Percentiles rank a stretch among this genome's conserved stretches.
These are phyloP conservation scores for Taenioides sp. DNA, from an alignment of 2,797 vertebrate species.

Conservation along the genomic window DNA sequence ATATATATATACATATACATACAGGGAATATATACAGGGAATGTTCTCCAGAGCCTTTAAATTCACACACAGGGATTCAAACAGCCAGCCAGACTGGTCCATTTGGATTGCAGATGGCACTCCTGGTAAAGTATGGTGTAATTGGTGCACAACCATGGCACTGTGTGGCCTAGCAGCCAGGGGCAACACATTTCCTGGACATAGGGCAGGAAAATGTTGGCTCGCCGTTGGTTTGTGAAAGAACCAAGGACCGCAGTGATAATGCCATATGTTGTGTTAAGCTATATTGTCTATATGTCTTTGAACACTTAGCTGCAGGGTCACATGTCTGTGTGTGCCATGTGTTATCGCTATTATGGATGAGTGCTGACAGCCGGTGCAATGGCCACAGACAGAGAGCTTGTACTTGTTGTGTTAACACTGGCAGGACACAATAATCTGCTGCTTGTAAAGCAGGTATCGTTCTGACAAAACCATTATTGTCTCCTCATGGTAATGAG, in stretches of 20 bases:
- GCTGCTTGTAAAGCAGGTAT: constrained; percentile 92
- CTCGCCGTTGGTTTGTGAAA: constrained; percentile 55
- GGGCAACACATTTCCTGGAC: constrained; percentile 72
- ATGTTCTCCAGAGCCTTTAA: constrained; percentile 47
- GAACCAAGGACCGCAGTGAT: constrained; percentile 65
- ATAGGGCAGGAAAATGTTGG: constrained; percentile 70
- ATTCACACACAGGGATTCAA: constrained; percentile 68
- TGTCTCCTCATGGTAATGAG: constrained; percentile 86
- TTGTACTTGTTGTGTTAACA: constrained; percentile 84
- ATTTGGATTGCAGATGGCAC: constrained; percentile 77
- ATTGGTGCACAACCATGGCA: constrained; percentile 75
- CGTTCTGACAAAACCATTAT: constrained; percentile 86
- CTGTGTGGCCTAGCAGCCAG: constrained; percentile 72
- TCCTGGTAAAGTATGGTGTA: constrained; percentile 70
- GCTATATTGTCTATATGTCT: constrained; percentile 73
- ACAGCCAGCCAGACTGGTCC: constrained; percentile 61
- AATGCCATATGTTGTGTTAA: constrained; percentile 73
- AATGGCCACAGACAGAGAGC: constrained; percentile 81
- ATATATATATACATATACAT: no score
- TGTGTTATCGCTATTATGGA: constrained; percentile 80
- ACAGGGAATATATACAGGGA: constrained; percentile 12
- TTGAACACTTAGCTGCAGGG: constrained; percentile 72
- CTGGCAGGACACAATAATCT: constrained; percentile 86
- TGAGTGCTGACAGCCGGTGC: constrained; percentile 84
- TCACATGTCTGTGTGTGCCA: constrained; percentile 75